Base-by-base conservation (phyloP, 2,888 invertebrate species). In the Andrena bicolor region DNA sequence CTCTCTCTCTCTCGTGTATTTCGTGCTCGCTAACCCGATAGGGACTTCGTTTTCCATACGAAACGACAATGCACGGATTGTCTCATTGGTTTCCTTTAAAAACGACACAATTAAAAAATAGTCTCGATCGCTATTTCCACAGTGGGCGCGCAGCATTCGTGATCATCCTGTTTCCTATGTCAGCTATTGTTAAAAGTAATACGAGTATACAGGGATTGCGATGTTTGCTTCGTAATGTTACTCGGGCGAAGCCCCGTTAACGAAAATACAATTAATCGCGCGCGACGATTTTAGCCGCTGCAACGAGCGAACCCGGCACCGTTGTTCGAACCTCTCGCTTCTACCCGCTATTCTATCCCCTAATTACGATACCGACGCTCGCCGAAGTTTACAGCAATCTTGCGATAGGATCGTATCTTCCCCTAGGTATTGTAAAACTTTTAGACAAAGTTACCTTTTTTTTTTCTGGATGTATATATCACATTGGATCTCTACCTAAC, bases 401-500 rank as follows among this genome's bases (percentile, higher is more conserved):
- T 53, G 66, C 51, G 49, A 74, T 66, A 79, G 76, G 72, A 79
- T 79, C 65, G 72, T 69, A 79, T 48, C 65, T 66, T 73, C 64
- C 66, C 56, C 41, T 76, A 77, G 53, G 70, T 80, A 82, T 89
- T 89, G 86, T 90, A 89, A 83, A 88, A 90, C 77, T 80, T 77
- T 89, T 89, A 88, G 88, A 90, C 85, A 89, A 90, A 87, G 79
- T 88, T 87, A 86, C 71, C 70, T 75, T 78, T 61, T 49, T 58
- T 65, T 58, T 32, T 10, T 73, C 76, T 68, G 78, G 71, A 81
- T 85, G 77, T 84, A 84, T 87, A 86, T 87, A 84, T 90, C 88
- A 88, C 86, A 89, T 84, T 87, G 84, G 81, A 87, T 63, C 48
- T 83, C 79, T 88, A 88, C 68, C 77, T 78, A 83, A 76, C 83